Percentiles rank a stretch among this genome's conserved stretches.
Conservation (phyloP, 2,888 invertebrate species). For the Hydrotaea cyrtoneurina region DNA sequence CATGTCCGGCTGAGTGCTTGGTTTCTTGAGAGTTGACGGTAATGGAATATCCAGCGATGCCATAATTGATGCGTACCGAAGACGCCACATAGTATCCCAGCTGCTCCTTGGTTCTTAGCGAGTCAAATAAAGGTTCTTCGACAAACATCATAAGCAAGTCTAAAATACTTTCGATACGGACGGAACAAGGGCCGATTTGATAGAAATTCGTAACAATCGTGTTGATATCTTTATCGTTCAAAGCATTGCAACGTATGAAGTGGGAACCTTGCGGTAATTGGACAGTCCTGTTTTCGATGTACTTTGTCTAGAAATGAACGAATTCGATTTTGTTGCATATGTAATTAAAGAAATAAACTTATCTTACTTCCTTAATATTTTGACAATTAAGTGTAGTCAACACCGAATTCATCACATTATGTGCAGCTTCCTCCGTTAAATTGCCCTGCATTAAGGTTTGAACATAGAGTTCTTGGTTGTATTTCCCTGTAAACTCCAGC, state of each 20-base stretch:
- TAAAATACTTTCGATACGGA: slow-evolving; percentile 85
- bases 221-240: slow-evolving; percentile 89
- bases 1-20: slow-evolving; percentile 86
- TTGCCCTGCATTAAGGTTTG: slow-evolving; percentile 92
- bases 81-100: slow-evolving; percentile 92
- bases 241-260: slow-evolving; percentile 85
- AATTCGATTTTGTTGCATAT: not conserved
- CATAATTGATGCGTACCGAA: slow-evolving; percentile 87
- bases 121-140: slow-evolving; percentile 93
- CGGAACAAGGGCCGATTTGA: slow-evolving; percentile 86
- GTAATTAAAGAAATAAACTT: not conserved
- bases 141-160: slow-evolving; percentile 91
- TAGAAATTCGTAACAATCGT: slow-evolving; percentile 93
- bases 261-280: slow-evolving; percentile 86
- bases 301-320: slow-evolving; percentile 60
- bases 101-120: slow-evolving; percentile 92
- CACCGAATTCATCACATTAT: slow-evolving; percentile 83
- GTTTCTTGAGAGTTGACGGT: slow-evolving; percentile 90
- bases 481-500: slow-evolving; percentile 83
- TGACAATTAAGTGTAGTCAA: slow-evolving; percentile 83
- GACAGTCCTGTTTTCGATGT: slow-evolving; percentile 83
- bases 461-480: slow-evolving; percentile 85
- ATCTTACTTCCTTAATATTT: slow-evolving; percentile 73
- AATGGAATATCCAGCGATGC: slow-evolving; percentile 90
- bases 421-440: slow-evolving; percentile 84